Percentiles rank a stretch among this genome's conserved stretches.
phyloP scores from a whole-genome alignment of 2,113 vertebrate genomes.

The Apodemus sylvaticus region DNA sequence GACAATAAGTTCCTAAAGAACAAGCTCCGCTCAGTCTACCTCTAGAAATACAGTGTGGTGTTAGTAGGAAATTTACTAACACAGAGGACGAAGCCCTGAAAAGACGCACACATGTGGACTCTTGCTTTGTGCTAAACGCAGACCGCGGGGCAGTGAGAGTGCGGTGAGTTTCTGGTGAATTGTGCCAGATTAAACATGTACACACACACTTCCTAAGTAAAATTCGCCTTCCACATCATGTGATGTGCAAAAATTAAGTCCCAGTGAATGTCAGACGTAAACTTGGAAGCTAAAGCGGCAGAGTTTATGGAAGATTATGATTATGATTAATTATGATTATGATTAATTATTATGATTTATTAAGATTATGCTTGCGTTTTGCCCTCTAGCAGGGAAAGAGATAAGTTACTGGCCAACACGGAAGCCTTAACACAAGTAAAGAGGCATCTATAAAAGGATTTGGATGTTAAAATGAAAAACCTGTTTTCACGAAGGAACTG shows the following conservation, averaged over 20 bases:
- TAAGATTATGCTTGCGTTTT: too few relatives aligned
- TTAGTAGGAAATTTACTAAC: not conserved
- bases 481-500: not conserved
- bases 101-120: not conserved
- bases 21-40: not conserved
- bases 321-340: too few relatives aligned
- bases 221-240: not conserved
- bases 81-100: not conserved
- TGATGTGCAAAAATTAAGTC: conserved; percentile 14
- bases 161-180: not conserved
- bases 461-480: not conserved
- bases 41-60: not conserved
- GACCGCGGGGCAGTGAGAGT: not conserved
- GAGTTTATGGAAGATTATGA: not conserved
- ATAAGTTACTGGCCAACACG: not conserved
- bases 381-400: not conserved
- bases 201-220: not conserved
- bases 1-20: not conserved
- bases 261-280: not conserved
- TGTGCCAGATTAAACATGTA: not conserved
- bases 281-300: not conserved
- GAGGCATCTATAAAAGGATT: not conserved
- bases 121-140: not conserved
- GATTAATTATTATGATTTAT: too few relatives aligned
- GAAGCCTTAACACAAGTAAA: not conserved